phyloP scores from a whole-genome alignment of 2,797 vertebrate genomes.

The Rhinophrynus dorsalis region DNA sequence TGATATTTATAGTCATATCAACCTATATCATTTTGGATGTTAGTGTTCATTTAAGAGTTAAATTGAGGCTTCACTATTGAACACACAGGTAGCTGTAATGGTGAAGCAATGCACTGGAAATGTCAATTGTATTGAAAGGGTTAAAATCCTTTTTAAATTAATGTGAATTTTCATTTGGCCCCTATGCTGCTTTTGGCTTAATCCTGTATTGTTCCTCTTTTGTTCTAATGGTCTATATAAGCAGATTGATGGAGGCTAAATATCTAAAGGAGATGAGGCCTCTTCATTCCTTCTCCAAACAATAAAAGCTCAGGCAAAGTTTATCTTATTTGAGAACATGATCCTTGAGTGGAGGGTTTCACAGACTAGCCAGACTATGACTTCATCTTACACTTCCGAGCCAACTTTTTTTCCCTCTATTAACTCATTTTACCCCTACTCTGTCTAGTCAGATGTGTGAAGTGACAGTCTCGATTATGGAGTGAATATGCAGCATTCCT shows the following conservation, averaged over 20 bases:
- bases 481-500: too few relatives aligned
- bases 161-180: too few relatives aligned
- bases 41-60: too few relatives aligned
- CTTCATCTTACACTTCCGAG: constrained; percentile 30
- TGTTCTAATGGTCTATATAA: background rate
- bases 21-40: too few relatives aligned
- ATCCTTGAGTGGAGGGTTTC: constrained; percentile 38
- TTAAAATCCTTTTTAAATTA: too few relatives aligned
- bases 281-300: constrained; percentile 27
- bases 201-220: too few relatives aligned
- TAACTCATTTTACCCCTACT: constrained; percentile 7
- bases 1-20: too few relatives aligned
- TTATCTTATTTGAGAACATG: constrained; percentile 46
- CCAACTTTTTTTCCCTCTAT: constrained; percentile 32
- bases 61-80: too few relatives aligned
- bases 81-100: too few relatives aligned
- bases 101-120: too few relatives aligned
- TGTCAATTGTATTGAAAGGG: too few relatives aligned
- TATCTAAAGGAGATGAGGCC: constrained; percentile 7
- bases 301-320: constrained; percentile 29
- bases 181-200: too few relatives aligned
- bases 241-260: constrained; percentile 1
- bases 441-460: background rate
- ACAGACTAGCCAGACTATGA: constrained; percentile 42
- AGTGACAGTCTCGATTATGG: background rate